phyloP scores from a whole-genome alignment of 2,888 invertebrate species.

The Entomobrya proxima region DNA sequence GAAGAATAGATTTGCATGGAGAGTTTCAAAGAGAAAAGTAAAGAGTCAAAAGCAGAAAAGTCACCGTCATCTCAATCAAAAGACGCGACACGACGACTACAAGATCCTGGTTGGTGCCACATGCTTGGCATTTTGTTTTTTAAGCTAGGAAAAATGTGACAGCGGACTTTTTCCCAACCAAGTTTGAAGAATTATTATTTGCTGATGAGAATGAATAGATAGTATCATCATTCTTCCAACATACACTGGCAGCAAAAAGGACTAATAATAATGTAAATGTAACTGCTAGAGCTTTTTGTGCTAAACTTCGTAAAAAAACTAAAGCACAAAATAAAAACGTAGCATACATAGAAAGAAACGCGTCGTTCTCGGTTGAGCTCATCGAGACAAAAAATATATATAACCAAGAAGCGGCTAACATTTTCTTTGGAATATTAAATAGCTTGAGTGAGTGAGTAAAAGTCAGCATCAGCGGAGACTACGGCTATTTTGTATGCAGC shows the following conservation, averaged over 20 bases:
- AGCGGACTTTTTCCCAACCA: constrained; percentile 40
- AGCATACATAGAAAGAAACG: background rate
- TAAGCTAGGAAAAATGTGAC: background rate
- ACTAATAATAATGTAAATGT: constrained; percentile 11
- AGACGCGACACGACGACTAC: no score
- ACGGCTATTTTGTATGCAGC: background rate
- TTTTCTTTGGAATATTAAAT: constrained; percentile 62
- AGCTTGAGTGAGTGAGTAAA: constrained; percentile 51
- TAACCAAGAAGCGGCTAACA: no score
- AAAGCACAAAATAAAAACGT: background rate
- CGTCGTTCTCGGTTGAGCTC: constrained; percentile 40
- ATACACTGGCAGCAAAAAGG: background rate
- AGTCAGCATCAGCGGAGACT: background rate
- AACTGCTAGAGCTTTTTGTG: background rate
- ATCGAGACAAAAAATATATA: constrained; percentile 56
- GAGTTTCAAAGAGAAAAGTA: background rate
- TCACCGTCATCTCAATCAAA: background rate
- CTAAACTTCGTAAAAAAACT: background rate
- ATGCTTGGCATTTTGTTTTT: background rate
- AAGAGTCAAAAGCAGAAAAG: constrained; percentile 23
- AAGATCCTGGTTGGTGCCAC: background rate
- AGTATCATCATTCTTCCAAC: no score
- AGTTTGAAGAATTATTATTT: constrained; percentile 40
- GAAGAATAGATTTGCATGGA: constrained; percentile 4
- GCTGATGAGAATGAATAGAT: constrained; percentile 47